These are phyloP conservation scores for Gavialis gangeticus DNA, from an alignment of 2,113 vertebrate species.

Conservation along the genomic window DNA sequence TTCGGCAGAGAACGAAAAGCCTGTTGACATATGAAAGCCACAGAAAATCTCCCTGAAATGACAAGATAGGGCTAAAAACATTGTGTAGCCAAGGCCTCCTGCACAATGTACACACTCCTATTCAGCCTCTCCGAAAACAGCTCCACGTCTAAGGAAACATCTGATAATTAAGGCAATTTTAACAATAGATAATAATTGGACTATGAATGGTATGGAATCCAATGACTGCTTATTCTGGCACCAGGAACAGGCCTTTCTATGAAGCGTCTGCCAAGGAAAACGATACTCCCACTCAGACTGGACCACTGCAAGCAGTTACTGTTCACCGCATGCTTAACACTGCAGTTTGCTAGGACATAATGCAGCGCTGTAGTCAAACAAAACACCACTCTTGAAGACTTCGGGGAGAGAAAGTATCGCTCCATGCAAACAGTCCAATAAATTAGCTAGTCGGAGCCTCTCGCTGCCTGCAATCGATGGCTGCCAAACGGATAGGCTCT, in stretches of 20 bases:
- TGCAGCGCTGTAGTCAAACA: slow-evolving; percentile 35
- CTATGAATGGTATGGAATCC: slow-evolving; percentile 82
- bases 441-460: not conserved
- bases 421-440: slow-evolving; percentile 17
- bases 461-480: rapidly evolving
- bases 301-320: slow-evolving; percentile 77
- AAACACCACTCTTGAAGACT: slow-evolving; percentile 32
- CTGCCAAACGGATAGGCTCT: rapidly evolving
- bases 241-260: slow-evolving; percentile 77
- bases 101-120: slow-evolving; percentile 57
- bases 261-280: slow-evolving; percentile 84
- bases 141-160: slow-evolving; percentile 76
- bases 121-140: slow-evolving; percentile 65
- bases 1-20: slow-evolving; percentile 35
- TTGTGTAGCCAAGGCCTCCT: slow-evolving; percentile 39
- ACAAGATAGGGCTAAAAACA: slow-evolving; percentile 64
- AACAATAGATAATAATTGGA: slow-evolving; percentile 86
- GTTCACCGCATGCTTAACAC: slow-evolving; percentile 73
- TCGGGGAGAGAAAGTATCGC: not conserved
- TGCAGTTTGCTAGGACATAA: slow-evolving; percentile 67
- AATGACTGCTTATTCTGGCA: slow-evolving; percentile 84
- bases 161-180: slow-evolving; percentile 82
- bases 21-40: slow-evolving; percentile 66
- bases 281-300: slow-evolving; percentile 77
- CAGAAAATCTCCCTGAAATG: slow-evolving; percentile 70